These are phyloP conservation scores for Eulacestoma nigropectus DNA, from an alignment of 2,113 vertebrate species.

Conservation along the genomic window DNA sequence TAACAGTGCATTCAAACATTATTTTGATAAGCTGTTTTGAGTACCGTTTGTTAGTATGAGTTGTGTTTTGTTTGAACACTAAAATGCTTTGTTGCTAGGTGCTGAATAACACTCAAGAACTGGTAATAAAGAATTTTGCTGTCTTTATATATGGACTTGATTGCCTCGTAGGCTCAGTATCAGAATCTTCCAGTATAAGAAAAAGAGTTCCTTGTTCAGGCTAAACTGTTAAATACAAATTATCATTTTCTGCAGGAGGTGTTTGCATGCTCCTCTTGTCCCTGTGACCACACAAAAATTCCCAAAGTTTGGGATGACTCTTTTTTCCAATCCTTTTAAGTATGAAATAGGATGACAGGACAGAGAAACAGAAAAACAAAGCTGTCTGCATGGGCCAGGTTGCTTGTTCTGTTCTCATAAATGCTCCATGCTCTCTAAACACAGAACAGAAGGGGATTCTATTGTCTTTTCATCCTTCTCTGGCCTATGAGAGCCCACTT, in stretches of 20 bases:
- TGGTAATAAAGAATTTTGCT: not conserved
- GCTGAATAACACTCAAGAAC: not conserved
- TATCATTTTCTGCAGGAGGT: not conserved
- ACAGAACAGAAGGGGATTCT: not conserved
- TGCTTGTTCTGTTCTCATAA: not conserved
- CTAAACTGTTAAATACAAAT: not conserved
- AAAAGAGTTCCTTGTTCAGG: not conserved
- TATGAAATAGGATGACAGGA: not conserved
- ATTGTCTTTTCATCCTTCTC: not conserved
- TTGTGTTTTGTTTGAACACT: not conserved
- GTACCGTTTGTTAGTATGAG: not conserved
- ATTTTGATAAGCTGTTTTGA: not conserved
- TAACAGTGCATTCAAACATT: not conserved
- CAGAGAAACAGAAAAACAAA: not conserved
- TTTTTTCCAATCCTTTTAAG: not conserved
- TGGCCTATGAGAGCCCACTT: not conserved
- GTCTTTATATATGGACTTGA: not conserved
- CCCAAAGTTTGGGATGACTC: not conserved
- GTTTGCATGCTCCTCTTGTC: not conserved
- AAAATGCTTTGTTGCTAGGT: not conserved
- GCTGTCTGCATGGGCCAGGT: not conserved
- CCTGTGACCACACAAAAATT: not conserved
- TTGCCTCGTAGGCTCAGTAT: not conserved
- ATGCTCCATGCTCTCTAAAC: not conserved
- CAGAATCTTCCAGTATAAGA: not conserved